Percentiles rank a stretch among this genome's conserved stretches.
phyloP scores from a whole-genome alignment of 1,140 invertebrate genomes.

The Holcopasites calliopsidis region DNA sequence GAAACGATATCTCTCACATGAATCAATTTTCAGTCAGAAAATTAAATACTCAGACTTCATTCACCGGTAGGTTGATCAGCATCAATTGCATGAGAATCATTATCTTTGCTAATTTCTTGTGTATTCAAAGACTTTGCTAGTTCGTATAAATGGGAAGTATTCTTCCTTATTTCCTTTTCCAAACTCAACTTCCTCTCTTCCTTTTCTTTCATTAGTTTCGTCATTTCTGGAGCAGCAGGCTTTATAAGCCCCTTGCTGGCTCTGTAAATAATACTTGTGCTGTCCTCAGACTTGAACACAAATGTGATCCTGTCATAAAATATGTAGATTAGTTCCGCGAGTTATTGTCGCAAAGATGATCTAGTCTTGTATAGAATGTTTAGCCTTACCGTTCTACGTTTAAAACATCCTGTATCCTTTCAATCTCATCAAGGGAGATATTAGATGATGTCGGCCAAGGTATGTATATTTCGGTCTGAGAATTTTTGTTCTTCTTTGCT shows the following conservation, averaged over 20 bases:
- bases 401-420: slow-evolving; percentile 69
- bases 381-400: slow-evolving; percentile 55
- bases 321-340: not conserved
- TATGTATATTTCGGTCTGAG: slow-evolving; percentile 69
- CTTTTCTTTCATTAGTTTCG: slow-evolving; percentile 63
- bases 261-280: slow-evolving; percentile 73
- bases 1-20: not conserved
- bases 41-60: slow-evolving; percentile 5
- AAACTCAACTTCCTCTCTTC: slow-evolving; percentile 66
- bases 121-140: slow-evolving; percentile 63
- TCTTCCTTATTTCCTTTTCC: slow-evolving; percentile 70
- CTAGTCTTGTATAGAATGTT: not conserved
- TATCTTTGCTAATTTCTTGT: not conserved
- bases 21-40: not conserved
- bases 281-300: slow-evolving; percentile 74
- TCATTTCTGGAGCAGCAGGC: slow-evolving; percentile 68
- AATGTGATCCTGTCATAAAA: slow-evolving; percentile 72
- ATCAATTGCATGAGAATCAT: not conserved
- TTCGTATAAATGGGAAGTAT: slow-evolving; percentile 73
- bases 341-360: not conserved
- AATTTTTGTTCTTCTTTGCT: slow-evolving; percentile 66
- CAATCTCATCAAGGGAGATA: slow-evolving; percentile 72
- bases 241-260: slow-evolving; percentile 69
- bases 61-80: not conserved
- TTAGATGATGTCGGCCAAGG: slow-evolving; percentile 67